Base-by-base conservation (phyloP, 2,888 invertebrate genomes). In the Synergus japonicus region DNA sequence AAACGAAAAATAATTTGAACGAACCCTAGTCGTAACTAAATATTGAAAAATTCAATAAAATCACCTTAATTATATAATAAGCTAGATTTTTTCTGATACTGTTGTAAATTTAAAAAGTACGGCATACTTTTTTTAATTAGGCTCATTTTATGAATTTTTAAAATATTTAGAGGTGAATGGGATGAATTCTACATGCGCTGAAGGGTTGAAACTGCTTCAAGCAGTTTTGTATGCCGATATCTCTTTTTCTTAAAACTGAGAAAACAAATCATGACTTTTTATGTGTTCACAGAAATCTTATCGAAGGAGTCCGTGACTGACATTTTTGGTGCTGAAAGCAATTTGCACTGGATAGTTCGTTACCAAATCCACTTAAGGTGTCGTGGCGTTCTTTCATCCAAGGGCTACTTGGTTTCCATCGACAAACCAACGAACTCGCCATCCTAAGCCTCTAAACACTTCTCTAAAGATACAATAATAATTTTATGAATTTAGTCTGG, bases 341-440 rank as follows among this genome's bases (percentile, higher is more conserved):
- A 81, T 76, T 87, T 93, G 60, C 94, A 95, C 79, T 98, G 98
- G 98, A 95, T 96, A 4, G 94, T 96, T 60, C 93, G 98, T 66
- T 98, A 97, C 92, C 96, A 97, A 86, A 96, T 97, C 0, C 96
- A 98, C 89, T 95, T 98, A 54, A 97, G 97, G 89, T 97, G 97
- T 88, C 94, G 98, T 67, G 98, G 98, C 0, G 97, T 99, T 9
- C 94, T 99, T 66, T 96, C 97, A 1, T 95, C 96, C 15, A 98
- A 98, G 91, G 98, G 98, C 0, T 98, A 98, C 92, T 94, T 98
- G 83, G 92, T 95, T 43, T 92, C 90, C 82, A 86, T 93, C 78
- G 88, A 89, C 64, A 73, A 73, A 54, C 73, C 73, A 37, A n/a
- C 9, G 15, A 41, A 37, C 4, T 29, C 37, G 0, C n/a, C 37